These are phyloP conservation scores for Thalassophryne amazonica DNA, from an alignment of 2,797 vertebrate species.

Conservation along the genomic window DNA sequence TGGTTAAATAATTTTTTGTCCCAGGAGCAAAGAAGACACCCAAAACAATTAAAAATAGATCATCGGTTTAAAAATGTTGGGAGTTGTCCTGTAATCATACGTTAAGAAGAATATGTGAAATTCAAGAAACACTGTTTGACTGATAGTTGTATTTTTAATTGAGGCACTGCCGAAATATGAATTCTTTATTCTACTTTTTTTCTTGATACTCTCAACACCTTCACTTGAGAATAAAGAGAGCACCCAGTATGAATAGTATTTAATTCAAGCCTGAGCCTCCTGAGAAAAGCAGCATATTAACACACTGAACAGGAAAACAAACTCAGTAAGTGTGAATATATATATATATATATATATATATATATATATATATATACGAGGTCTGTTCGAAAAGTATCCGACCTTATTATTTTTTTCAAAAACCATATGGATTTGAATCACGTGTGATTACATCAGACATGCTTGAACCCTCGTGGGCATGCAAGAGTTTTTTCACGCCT, in stretches of 20 bases:
- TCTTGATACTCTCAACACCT: constrained; percentile 11
- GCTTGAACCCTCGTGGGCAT: too few relatives aligned
- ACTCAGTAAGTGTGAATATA: constrained; percentile 10
- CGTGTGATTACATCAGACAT: too few relatives aligned
- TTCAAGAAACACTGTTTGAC: constrained; percentile 18
- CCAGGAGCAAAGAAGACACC: too few relatives aligned
- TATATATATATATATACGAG: too few relatives aligned
- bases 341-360: too few relatives aligned
- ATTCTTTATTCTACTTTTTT: constrained; percentile 12
- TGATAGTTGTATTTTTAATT: constrained; percentile 27
- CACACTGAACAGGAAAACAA: constrained; percentile 24
- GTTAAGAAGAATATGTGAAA: constrained; percentile 3
- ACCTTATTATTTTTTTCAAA: constrained; percentile 12
- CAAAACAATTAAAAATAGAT: too few relatives aligned
- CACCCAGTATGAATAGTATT: constrained; percentile 30
- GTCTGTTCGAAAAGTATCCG: neutral
- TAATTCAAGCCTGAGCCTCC: constrained; percentile 21
- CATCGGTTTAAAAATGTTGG: too few relatives aligned
- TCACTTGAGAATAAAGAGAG: constrained; percentile 27
- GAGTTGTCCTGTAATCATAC: too few relatives aligned
- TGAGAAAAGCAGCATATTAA: constrained; percentile 9
- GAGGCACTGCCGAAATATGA: constrained; percentile 14
- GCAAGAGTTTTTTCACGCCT: too few relatives aligned
- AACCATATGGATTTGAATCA: too few relatives aligned
- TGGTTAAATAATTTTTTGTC: too few relatives aligned